Base-by-base conservation (phyloP, 2,888 invertebrate genomes). In the Toxonevra muliebris region DNA sequence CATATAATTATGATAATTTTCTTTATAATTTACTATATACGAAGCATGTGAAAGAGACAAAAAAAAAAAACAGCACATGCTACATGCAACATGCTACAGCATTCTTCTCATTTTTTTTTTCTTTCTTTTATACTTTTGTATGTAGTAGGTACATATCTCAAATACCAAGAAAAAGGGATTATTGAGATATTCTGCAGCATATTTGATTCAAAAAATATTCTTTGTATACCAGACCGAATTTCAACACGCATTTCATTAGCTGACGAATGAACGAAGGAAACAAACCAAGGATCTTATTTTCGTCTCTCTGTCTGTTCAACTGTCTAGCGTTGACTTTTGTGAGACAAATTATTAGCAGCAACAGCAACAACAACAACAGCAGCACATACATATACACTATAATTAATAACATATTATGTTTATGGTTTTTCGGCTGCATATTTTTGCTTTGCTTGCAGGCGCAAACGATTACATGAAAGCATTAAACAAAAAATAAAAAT, bases 361-460 rank as follows among this genome's bases (percentile, higher is more conserved):
- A 15, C 53, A 53, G 4, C 53, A 2, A 15, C 1, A 52, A 15
- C 53, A 52, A 15, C 53, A 52, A 52, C n/a, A 52, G 30, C 15
- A n/a, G 17, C 58, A 76, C 12, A 50, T 57, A 10, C 13, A 10
- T n/a, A 45, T 45, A 11, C 30, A 4, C 75, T 79, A 79, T 79
- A 79, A 79, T 79, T 79, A 79, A 79, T 77, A 78, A 77, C 78
- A 78, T 78, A 78, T 78, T 79, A 79, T 79, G 79, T 77, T 79
- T 79, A 79, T 79, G 78, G 78, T 75, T 74, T 71, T 66, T 55
- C 20, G 62, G 19, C 40, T 41, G 43, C 45, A 40, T 20, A 9
- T 48, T 61, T 20, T 40, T 17, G 9, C 40, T 7, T 43, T 10
- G 0, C n/a, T 19, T 53, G 10, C 8, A 30, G 30, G 30, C 30